phyloP scores from a whole-genome alignment of 2,888 invertebrate species.

The Acrobasis suavella region DNA sequence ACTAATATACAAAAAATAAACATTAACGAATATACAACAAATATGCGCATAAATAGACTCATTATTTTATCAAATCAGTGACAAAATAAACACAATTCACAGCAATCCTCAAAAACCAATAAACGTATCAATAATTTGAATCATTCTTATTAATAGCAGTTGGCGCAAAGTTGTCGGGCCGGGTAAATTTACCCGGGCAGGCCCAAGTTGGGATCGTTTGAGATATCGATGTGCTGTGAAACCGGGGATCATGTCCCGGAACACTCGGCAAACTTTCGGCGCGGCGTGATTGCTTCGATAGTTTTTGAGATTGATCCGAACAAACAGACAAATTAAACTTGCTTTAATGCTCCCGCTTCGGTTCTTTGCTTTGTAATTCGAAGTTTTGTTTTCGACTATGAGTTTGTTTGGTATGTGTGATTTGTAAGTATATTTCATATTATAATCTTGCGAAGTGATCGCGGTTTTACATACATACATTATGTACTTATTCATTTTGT shows the following conservation, averaged over 20 bases:
- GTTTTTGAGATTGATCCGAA: conserved; percentile 23
- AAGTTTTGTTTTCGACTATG: conserved; percentile 5
- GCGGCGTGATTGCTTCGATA: conserved; percentile 23
- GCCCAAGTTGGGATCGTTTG: conserved; percentile 14
- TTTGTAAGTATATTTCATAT: no score
- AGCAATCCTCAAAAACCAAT: conserved; percentile 7
- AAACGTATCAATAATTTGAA: conserved; percentile 19
- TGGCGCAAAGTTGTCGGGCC: conserved; percentile 6
- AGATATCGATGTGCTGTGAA: conserved; percentile 24
- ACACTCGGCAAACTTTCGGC: conserved; percentile 20
- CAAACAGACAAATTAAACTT: conserved; percentile 23
- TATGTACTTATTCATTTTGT: no score
- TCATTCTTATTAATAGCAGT: conserved; percentile 21
- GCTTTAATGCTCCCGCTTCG: conserved; percentile 5
- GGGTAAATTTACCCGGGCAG: conserved; percentile 13
- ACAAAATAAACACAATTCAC: background rate
- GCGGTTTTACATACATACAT: no score
- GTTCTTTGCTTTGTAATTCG: conserved; percentile 9
- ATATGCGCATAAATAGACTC: no score
- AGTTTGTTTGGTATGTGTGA: no score
- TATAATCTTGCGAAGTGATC: no score
- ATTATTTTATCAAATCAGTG: no score
- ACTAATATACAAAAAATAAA: no score
- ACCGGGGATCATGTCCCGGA: conserved; percentile 22
- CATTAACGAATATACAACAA: no score